phyloP scores from a whole-genome alignment of 2,888 invertebrate genomes.

The Exephanes ischioxanthus region DNA sequence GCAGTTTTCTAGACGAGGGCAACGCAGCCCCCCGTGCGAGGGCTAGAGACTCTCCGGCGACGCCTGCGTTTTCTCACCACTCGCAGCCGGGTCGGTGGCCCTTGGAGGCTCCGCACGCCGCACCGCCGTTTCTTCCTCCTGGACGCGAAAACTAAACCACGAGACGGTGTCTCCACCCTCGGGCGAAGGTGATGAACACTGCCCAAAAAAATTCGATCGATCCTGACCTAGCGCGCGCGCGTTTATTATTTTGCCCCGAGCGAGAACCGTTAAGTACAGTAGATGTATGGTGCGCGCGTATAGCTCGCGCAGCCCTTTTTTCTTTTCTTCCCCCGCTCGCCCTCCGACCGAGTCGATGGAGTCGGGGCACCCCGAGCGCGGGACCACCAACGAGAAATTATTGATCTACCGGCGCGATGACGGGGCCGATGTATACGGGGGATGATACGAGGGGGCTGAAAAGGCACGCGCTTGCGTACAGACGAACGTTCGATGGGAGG shows the following conservation, averaged over 20 bases:
- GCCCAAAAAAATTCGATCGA: slow-evolving; percentile 37
- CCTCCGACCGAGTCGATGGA: slow-evolving; percentile 36
- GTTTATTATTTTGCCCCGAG: background rate
- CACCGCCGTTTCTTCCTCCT: slow-evolving; percentile 11
- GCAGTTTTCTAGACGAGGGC: slow-evolving; percentile 36
- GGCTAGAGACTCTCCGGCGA: slow-evolving; percentile 25
- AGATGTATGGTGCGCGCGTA: background rate
- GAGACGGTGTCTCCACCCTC: background rate
- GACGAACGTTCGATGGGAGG: slow-evolving; percentile 70
- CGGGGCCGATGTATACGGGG: slow-evolving; percentile 54
- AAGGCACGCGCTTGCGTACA: slow-evolving; percentile 74
- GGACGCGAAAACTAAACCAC: background rate
- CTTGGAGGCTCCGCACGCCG: slow-evolving; percentile 6
- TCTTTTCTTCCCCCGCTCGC: slow-evolving; percentile 9
- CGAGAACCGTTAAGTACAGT: background rate
- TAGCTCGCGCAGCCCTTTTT: slow-evolving; percentile 9
- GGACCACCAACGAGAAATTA: slow-evolving; percentile 70
- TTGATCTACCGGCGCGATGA: slow-evolving; percentile 73
- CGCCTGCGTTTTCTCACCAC: slow-evolving; percentile 60
- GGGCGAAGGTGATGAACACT: background rate
- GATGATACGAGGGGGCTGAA: slow-evolving; percentile 59
- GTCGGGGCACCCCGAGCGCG: slow-evolving; percentile 44
- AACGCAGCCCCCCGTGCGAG: slow-evolving; percentile 37
- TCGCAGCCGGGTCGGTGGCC: slow-evolving; percentile 57
- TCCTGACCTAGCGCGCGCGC: slow-evolving; percentile 46